phyloP scores from a whole-genome alignment of 2,113 vertebrate genomes.

The Morone chrysops region DNA sequence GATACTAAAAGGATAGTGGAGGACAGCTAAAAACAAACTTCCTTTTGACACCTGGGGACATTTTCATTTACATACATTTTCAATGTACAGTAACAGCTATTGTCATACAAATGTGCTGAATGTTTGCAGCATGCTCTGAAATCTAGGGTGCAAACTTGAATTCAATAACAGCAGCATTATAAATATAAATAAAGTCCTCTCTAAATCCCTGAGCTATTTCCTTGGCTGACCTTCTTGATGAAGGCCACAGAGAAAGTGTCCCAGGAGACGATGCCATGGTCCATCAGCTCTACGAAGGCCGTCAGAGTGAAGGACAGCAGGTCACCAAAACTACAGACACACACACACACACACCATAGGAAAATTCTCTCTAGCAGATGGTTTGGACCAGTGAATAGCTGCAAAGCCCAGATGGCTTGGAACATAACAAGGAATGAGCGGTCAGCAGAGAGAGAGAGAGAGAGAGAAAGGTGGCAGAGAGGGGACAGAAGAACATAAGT shows the following conservation, averaged over 20 bases:
- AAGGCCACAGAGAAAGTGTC: slow-evolving; percentile 99
- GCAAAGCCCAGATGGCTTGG: slow-evolving; percentile 61
- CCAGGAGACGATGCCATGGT: slow-evolving; percentile 99
- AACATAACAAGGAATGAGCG: slow-evolving; percentile 47
- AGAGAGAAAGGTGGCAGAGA: slow-evolving; percentile 21
- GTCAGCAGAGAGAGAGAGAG: slow-evolving; percentile 51
- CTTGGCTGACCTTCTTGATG: slow-evolving; percentile 94
- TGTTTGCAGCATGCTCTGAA: slow-evolving; percentile 3
- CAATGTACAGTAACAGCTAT: not conserved
- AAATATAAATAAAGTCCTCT: not conserved
- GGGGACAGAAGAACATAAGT: slow-evolving; percentile 29
- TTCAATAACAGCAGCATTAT: not conserved
- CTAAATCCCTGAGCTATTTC: slow-evolving; percentile 17
- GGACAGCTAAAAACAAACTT: not conserved
- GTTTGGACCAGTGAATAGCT: slow-evolving; percentile 21
- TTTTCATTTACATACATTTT: not conserved
- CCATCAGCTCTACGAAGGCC: slow-evolving; percentile 99
- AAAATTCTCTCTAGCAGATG: slow-evolving; percentile 65
- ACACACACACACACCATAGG: slow-evolving; percentile 74
- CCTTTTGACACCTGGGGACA: not conserved
- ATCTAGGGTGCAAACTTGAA: not conserved
- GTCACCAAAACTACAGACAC: slow-evolving; percentile 92
- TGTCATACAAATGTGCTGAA: not conserved
- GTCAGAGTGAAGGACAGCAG: slow-evolving; percentile 98
- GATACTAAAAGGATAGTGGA: not conserved